These are phyloP conservation scores for Mionectes olivaceus DNA, from an alignment of 2,797 vertebrate species.

Conservation along the genomic window DNA sequence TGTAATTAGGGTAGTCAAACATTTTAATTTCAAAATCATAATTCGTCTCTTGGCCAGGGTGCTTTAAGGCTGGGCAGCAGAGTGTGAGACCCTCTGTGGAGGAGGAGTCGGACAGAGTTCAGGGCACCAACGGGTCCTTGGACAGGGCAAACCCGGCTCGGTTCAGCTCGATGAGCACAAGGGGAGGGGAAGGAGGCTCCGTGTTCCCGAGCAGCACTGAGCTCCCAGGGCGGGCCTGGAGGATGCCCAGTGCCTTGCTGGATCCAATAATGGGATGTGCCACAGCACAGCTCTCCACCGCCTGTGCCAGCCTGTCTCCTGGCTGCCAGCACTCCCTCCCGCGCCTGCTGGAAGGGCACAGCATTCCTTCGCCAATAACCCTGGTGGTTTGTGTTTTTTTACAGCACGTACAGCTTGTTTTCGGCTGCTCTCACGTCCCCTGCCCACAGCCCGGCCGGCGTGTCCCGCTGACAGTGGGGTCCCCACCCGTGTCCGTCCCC, in stretches of 20 bases:
- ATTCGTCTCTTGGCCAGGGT: not conserved
- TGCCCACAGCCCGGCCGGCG: not conserved
- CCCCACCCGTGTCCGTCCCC: not conserved
- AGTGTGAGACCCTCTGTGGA: not conserved
- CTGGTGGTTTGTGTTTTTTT: no score
- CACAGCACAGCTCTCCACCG: not conserved
- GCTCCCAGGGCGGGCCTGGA: not conserved
- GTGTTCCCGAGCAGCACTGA: accelerated
- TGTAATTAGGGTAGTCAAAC: not conserved
- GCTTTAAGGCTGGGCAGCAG: not conserved
- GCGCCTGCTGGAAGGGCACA: not conserved
- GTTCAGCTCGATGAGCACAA: accelerated
- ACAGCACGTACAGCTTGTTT: not conserved
- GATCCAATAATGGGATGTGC: not conserved
- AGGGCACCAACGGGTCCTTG: accelerated
- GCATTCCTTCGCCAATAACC: not conserved
- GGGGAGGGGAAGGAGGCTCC: not conserved
- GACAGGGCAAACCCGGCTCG: not conserved
- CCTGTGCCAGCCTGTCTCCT: not conserved
- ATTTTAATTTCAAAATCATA: not conserved
- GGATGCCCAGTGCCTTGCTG: not conserved
- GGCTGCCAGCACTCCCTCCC: not conserved
- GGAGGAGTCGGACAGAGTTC: accelerated
- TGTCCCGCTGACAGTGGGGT: not conserved
- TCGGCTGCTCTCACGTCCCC: not conserved